Conservation (phyloP, 2,888 invertebrate genomes). For the Volucella inflata region DNA sequence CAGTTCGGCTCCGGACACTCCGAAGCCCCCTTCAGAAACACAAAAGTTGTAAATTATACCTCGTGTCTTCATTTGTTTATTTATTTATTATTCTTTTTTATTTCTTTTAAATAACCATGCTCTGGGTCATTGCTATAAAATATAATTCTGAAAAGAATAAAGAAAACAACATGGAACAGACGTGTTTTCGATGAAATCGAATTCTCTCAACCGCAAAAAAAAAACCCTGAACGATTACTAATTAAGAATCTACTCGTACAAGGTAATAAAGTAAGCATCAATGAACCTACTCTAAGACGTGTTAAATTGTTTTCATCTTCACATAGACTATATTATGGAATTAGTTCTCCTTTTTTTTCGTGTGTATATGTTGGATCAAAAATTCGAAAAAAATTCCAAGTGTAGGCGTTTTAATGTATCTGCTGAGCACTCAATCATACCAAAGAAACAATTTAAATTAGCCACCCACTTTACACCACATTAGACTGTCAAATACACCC, state of each 20-base stretch:
- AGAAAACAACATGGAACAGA: neutral
- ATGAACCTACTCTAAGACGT: neutral
- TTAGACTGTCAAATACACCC: neutral
- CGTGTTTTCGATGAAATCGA: neutral
- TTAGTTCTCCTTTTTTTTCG: neutral
- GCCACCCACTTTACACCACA: conserved; percentile 13
- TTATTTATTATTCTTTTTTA: neutral
- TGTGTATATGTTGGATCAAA: neutral
- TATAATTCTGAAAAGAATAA: neutral
- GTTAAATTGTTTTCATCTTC: neutral
- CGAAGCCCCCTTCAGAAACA: too few relatives aligned
- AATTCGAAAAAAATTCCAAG: neutral
- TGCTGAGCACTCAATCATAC: conserved; percentile 6
- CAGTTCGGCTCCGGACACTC: too few relatives aligned
- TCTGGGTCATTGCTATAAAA: neutral
- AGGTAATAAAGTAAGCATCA: conserved; percentile 18
- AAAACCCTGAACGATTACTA: neutral
- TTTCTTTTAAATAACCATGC: neutral
- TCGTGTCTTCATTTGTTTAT: conserved; percentile 20
- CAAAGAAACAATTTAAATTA: neutral
- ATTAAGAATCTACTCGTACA: neutral
- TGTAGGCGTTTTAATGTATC: neutral
- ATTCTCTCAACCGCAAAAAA: too few relatives aligned
- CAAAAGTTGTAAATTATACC: neutral
- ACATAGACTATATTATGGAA: too few relatives aligned